These are phyloP conservation scores for Numenius arquata DNA, from an alignment of 2,113 vertebrate species.

Conservation along the genomic window DNA sequence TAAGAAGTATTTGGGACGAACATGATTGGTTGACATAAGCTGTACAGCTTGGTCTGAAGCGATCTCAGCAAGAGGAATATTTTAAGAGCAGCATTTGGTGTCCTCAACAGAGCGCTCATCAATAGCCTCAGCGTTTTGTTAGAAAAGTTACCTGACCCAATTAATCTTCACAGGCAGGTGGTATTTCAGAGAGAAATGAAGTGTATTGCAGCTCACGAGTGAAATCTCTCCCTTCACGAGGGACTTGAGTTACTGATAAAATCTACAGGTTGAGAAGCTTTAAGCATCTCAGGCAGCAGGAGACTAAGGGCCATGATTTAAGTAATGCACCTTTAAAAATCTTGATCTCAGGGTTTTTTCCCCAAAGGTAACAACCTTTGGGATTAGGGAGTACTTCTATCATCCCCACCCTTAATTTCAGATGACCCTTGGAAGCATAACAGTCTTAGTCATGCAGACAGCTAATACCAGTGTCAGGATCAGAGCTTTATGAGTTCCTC, in stretches of 20 bases:
- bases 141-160: background rate
- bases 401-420: background rate
- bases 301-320: background rate
- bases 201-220: background rate
- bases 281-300: background rate
- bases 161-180: background rate
- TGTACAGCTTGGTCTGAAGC: background rate
- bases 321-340: background rate
- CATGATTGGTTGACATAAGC: background rate
- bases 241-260: background rate
- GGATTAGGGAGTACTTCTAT: background rate
- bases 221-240: background rate
- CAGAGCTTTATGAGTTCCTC: background rate
- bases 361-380: background rate
- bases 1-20: background rate
- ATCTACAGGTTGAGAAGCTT: background rate
- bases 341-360: background rate
- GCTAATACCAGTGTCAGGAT: background rate
- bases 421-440: background rate
- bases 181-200: background rate
- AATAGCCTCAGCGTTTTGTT: background rate
- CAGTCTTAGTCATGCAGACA: background rate
- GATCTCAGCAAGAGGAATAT: background rate
- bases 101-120: background rate
- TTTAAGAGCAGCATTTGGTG: background rate